Percentiles rank a stretch among this genome's conserved stretches.
phyloP scores from a whole-genome alignment of 2,797 vertebrate genomes.

The Poeciliopsis infans region DNA sequence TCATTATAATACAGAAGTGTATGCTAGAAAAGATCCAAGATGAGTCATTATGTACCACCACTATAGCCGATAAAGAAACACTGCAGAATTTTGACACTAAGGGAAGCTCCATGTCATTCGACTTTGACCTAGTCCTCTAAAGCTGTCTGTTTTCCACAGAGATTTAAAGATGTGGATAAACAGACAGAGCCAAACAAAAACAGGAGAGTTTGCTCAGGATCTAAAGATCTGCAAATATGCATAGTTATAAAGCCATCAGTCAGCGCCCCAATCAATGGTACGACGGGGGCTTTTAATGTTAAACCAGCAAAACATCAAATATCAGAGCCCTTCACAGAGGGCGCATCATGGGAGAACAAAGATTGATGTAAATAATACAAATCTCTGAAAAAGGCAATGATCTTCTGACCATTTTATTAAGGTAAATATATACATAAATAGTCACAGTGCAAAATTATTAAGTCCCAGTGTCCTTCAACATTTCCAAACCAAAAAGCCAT shows the following conservation, averaged over 20 bases:
- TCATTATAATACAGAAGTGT: slow-evolving; percentile 35
- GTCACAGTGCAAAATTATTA: background rate
- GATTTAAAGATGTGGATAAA: slow-evolving; percentile 15
- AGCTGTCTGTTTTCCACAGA: slow-evolving; percentile 12
- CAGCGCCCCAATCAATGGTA: background rate
- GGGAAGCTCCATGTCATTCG: slow-evolving; percentile 37
- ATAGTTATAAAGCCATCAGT: background rate
- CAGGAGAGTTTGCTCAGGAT: background rate
- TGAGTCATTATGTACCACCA: slow-evolving; percentile 45
- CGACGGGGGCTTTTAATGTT: background rate
- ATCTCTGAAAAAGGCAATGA: background rate
- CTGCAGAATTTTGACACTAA: slow-evolving; percentile 28
- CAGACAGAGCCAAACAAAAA: slow-evolving; percentile 2
- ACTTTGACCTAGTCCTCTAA: slow-evolving; percentile 24
- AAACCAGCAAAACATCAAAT: slow-evolving; percentile 2
- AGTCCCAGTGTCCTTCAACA: background rate
- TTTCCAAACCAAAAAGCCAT: background rate
- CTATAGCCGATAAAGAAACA: slow-evolving; percentile 26
- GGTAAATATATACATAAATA: background rate
- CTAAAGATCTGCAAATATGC: background rate
- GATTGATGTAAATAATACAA: background rate
- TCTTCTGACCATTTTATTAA: background rate
- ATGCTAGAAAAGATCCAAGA: slow-evolving; percentile 16
- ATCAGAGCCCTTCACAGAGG: background rate
- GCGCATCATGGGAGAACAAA: background rate